A percentile compares a stretch with the other conserved stretches of the same genome.
phyloP scores from a whole-genome alignment of 92 coral and sea anemone species.

The Pocillopora meandrina region DNA sequence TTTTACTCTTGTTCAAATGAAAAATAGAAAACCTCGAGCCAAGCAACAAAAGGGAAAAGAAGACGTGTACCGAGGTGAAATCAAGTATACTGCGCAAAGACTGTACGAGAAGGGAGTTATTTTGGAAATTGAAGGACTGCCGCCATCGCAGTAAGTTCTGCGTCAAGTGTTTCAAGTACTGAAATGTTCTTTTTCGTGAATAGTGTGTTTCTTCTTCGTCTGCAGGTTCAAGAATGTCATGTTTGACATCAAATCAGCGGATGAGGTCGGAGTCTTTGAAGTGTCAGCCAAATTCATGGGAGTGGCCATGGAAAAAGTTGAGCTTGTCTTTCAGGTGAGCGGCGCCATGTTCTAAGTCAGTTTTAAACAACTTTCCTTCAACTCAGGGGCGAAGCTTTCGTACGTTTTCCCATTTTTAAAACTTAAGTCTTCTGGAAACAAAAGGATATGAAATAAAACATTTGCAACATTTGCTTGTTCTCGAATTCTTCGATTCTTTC shows the following conservation, averaged over 20 bases:
- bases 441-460: too few species aligned
- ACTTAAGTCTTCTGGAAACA: too few species aligned
- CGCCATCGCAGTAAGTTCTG: slow-evolving; percentile 89
- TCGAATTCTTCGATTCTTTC: too few species aligned
- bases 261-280: slow-evolving; percentile 90
- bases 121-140: slow-evolving; percentile 96
- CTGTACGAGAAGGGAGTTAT: slow-evolving; percentile 96
- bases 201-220: background rate
- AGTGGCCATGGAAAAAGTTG: slow-evolving; percentile 97
- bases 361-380: too few species aligned
- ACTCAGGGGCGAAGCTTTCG: too few species aligned
- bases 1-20: background rate
- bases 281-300: slow-evolving; percentile 99
- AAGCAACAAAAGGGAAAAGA: slow-evolving; percentile 67
- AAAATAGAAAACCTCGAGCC: slow-evolving; percentile 75
- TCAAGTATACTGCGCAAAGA: slow-evolving; percentile 97
- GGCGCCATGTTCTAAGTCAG: background rate
- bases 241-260: slow-evolving; percentile 93
- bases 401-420: too few species aligned
- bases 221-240: slow-evolving; percentile 91
- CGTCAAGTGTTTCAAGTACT: background rate
- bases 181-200: background rate
- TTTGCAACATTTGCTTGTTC: too few species aligned
- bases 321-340: slow-evolving; percentile 91
- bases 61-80: slow-evolving; percentile 84